phyloP scores from a whole-genome alignment of 1,140 invertebrate genomes.

The Hycleus phaleratus region DNA sequence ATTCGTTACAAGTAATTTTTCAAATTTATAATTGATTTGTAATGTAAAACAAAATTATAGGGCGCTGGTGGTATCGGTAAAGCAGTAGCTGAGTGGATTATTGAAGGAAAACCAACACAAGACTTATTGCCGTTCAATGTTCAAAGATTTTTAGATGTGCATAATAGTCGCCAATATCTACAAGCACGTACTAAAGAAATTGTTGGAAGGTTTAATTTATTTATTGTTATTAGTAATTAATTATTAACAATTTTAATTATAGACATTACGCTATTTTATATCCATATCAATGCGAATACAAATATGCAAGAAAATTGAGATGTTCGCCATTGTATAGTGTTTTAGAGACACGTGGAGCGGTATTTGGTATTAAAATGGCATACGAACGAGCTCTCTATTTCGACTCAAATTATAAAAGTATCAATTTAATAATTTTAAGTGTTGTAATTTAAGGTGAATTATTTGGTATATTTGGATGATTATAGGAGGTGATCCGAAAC shows the following conservation, averaged over 20 bases:
- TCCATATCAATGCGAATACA: slow-evolving; percentile 56
- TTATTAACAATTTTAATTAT: slow-evolving; percentile 10
- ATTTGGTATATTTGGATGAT: not conserved
- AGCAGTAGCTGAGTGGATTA: slow-evolving; percentile 66
- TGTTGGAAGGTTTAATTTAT: slow-evolving; percentile 49
- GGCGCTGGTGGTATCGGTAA: slow-evolving; percentile 69
- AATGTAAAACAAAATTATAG: slow-evolving; percentile 14
- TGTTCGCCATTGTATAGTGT: slow-evolving; percentile 73
- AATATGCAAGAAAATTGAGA: slow-evolving; percentile 61
- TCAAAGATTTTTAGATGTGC: slow-evolving; percentile 70
- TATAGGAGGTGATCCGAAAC: slow-evolving; percentile 40
- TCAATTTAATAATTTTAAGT: not conserved
- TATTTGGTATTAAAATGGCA: slow-evolving; percentile 81
- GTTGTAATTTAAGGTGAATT: too few species aligned
- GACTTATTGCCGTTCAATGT: slow-evolving; percentile 60
- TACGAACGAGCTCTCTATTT: slow-evolving; percentile 69
- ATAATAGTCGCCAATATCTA: slow-evolving; percentile 72
- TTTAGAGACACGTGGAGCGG: slow-evolving; percentile 64
- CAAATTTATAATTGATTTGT: not conserved
- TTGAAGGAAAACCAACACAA: slow-evolving; percentile 56
- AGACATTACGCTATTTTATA: slow-evolving; percentile 57
- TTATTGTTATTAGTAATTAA: too few species aligned
- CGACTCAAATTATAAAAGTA: slow-evolving; percentile 47
- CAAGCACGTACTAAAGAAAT: slow-evolving; percentile 66
- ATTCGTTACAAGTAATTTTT: slow-evolving; percentile 46